Evolutionary conservation across 2,113 vertebrate genomes (phyloP), one percentile per base, ranked within the genome.

Genomic region (Halcyon senegalensis): DNA sequence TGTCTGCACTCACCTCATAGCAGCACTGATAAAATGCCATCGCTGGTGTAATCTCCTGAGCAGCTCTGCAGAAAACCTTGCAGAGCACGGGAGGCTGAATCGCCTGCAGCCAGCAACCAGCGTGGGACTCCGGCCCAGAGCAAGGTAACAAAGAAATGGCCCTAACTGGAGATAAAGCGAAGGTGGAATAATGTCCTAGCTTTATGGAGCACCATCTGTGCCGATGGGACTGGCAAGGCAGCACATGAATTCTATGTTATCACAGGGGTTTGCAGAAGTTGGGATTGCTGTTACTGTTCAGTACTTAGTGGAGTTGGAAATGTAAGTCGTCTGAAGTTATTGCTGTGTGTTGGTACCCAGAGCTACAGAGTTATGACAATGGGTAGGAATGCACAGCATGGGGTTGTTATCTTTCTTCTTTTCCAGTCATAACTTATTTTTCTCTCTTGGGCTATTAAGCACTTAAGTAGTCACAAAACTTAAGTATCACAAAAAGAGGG

Each of bases 1-100:
- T 77, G 81, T 96, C 97, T 50, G 92, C 85, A 13, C 93, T 95
- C 84, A 89, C 96, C 96, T 96, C 96, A 7, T 48, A 33, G 60
- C 50, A 18, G 89, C 24, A 33, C 89, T 67, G 98, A 98, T 98
- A 97, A 98, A 98, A 98, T 98, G 94, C 98, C 97, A 58, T 83
- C 56, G 64, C 95, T 7, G 10, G 86, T 43, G 59, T 46, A 87
- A 93, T 91, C 84, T 89, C 92, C 93, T 20, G 55, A 37, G 91
- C 88, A 39, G 90, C 86, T 74, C 94, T 37, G 91, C 90, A 21
- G 82, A 44, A 69, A 89, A 51, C 21, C 11, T 7, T 43, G 81
- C 91, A 48, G 70, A 76, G 74, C 81, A 59, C 44, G 92, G 87
- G 66, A 87, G 87, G 76, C 76, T 48, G 81, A 31, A 7, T 41